phyloP scores from a whole-genome alignment of 1,140 invertebrate species.

The Euura saliciscinereae region DNA sequence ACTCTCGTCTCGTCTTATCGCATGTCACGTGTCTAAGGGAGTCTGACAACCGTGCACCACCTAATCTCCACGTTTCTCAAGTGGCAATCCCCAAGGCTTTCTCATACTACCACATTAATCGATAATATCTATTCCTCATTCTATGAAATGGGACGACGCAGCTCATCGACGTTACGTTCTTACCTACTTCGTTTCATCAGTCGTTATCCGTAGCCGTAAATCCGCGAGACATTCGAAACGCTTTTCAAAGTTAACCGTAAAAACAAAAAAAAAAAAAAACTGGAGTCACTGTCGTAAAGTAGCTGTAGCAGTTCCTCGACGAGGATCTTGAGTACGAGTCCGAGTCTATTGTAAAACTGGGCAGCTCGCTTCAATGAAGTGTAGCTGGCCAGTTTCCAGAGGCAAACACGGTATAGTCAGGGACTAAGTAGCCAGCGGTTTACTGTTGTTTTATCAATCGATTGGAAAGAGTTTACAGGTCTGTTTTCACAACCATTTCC shows the following conservation, averaged over 20 bases:
- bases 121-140: neutral
- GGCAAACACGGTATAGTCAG: too few relatives aligned
- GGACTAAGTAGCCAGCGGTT: neutral
- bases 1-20: constrained; percentile 19
- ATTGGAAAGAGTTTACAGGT: neutral
- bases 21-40: neutral
- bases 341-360: too few relatives aligned
- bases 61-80: constrained; percentile 2
- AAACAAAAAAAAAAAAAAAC: neutral
- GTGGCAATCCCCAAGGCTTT: neutral
- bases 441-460: neutral
- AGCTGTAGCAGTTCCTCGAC: neutral
- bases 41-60: constrained; percentile 1
- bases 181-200: too few relatives aligned
- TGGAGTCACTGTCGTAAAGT: neutral
- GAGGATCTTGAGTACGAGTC: neutral
- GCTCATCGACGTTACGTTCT: neutral
- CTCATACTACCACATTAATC: neutral
- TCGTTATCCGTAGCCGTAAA: neutral
- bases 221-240: neutral
- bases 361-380: too few relatives aligned
- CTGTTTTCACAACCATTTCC: neutral
- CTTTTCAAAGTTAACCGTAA: neutral
- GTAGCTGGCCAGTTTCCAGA: too few relatives aligned
- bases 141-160: neutral